Conservation (phyloP, 2,797 vertebrate genomes). For the Falco berigora region DNA sequence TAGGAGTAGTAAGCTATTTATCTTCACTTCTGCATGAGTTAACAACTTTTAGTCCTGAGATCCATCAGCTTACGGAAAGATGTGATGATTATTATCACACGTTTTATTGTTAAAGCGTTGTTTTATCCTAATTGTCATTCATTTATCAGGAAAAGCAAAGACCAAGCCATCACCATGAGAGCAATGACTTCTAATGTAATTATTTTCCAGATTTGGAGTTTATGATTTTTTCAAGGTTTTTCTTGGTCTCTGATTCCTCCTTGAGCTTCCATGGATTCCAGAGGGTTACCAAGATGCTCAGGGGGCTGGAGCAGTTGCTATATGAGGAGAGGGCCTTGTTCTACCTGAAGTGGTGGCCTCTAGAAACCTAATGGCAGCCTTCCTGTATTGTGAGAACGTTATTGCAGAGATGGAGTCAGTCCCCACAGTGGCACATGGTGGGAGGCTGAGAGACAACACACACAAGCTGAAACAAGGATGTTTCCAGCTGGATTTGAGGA, state of each 20-base stretch:
- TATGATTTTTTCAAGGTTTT: background rate
- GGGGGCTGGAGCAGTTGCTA: background rate
- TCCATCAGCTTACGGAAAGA: background rate
- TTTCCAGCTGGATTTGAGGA: background rate
- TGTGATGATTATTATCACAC: background rate
- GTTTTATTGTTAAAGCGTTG: background rate
- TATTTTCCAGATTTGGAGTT: background rate
- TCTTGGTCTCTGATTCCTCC: background rate
- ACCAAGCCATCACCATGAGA: background rate
- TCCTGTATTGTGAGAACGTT: background rate
- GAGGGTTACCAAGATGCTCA: background rate
- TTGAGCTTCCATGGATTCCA: background rate
- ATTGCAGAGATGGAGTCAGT: background rate
- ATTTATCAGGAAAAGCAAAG: background rate
- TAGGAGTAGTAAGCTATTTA: background rate
- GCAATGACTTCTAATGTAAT: background rate
- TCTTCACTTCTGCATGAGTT: background rate
- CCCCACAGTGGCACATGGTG: background rate
- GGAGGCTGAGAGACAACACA: background rate
- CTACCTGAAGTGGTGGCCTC: background rate
- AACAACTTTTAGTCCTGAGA: background rate
- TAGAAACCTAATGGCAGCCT: background rate
- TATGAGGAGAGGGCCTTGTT: background rate
- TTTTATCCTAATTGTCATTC: background rate
- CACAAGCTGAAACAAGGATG: background rate